Conservation (phyloP, 1,140 invertebrate genomes). For the Campoletis sonorensis region DNA sequence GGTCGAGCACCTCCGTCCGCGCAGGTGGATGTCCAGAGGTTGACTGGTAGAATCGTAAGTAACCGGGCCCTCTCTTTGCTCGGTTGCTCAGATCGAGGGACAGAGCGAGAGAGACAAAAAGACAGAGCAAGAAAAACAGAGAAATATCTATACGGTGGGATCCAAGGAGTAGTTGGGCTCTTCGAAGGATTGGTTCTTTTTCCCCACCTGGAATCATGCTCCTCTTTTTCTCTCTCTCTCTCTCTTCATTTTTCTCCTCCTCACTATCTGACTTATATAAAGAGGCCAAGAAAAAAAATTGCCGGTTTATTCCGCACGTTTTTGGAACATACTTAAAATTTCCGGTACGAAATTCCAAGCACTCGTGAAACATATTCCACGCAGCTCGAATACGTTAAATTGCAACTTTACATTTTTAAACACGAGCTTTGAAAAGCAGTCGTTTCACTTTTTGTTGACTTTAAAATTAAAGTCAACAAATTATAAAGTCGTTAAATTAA, state of each 20-base stretch:
- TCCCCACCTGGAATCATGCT: slow-evolving; percentile 54
- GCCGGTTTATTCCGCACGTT: not conserved
- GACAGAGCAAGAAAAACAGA: slow-evolving; percentile 26
- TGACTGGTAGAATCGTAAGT: slow-evolving; percentile 75
- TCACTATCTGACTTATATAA: not conserved
- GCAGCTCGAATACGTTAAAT: no score
- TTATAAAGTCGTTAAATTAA: no score
- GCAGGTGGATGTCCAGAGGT: slow-evolving; percentile 76
- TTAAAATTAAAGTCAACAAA: no score
- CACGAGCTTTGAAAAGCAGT: no score
- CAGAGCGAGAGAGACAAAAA: slow-evolving; percentile 51
- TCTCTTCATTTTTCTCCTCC: not conserved
- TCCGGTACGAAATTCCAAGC: not conserved
- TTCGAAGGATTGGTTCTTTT: slow-evolving; percentile 54
- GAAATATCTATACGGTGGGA: slow-evolving; percentile 15
- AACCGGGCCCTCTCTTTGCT: slow-evolving; percentile 67
- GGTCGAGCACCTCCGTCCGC: slow-evolving; percentile 75
- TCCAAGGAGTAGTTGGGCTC: slow-evolving; percentile 30
- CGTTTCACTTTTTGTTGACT: no score
- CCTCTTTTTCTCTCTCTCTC: slow-evolving; percentile 33
- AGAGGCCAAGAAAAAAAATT: not conserved
- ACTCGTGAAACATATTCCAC: not conserved
- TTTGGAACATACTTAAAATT: not conserved
- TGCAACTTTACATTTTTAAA: no score
- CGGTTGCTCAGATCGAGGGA: slow-evolving; percentile 59